These are phyloP conservation scores for Sesamia nonagrioides DNA, from an alignment of 1,140 invertebrate species.

Conservation along the genomic window DNA sequence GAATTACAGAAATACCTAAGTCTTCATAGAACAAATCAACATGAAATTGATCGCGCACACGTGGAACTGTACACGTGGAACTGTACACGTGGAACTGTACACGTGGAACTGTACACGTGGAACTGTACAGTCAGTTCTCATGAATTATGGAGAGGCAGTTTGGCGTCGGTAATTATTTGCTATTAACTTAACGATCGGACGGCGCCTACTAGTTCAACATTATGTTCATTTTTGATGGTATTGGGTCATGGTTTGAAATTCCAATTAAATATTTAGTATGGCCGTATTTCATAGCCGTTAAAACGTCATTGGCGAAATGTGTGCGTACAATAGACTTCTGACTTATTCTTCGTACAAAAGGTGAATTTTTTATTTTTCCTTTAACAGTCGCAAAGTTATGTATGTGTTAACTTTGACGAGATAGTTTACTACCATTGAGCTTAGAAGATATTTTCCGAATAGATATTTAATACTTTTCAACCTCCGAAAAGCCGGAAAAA, in stretches of 20 bases:
- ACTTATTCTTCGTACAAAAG: no score
- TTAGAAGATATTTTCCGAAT: no score
- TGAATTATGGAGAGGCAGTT: constrained; percentile 4
- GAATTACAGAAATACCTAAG: no score
- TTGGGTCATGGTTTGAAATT: background rate
- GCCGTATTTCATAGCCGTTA: no score
- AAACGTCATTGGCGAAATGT: no score
- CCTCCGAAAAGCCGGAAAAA: no score
- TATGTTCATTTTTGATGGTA: background rate
- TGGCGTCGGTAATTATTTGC: constrained; percentile 37
- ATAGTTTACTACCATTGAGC: no score
- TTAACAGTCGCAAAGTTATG: no score
- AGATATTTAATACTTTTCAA: no score
- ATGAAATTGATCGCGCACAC: background rate
- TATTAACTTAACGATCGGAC: constrained; percentile 23
- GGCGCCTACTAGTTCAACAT: background rate
- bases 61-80: background rate
- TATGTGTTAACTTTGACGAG: no score
- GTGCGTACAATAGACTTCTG: no score
- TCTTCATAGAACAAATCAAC: background rate
- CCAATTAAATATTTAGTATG: background rate
- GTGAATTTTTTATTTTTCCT: no score
- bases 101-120: background rate
- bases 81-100: background rate
- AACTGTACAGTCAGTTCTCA: background rate